A percentile compares a stretch with the other conserved stretches of the same genome.
Evolutionary conservation across 2,797 vertebrate species (phyloP).

Genomic region (Dermochelys coriacea): DNA sequence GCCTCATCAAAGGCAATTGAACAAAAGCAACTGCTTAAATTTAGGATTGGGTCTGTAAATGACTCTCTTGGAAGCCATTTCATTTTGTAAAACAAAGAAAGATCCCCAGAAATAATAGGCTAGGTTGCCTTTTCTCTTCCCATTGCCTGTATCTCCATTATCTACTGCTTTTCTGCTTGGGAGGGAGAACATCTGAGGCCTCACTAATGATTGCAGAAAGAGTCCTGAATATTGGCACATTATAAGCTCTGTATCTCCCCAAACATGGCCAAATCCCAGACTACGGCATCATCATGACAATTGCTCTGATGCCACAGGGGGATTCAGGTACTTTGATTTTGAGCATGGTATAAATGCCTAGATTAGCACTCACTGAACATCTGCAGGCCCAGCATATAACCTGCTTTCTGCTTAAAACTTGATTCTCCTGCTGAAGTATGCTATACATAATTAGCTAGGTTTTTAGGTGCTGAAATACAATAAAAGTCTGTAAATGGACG

Average conservation of each 20-base stretch:
- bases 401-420: neutral
- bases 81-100: neutral
- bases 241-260: neutral
- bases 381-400: neutral
- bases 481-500: neutral
- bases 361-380: neutral
- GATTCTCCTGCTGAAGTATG: neutral
- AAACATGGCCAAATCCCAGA: neutral
- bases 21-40: neutral
- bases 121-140: neutral
- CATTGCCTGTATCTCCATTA: rapidly evolving
- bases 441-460: neutral
- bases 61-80: neutral
- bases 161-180: neutral
- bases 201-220: neutral
- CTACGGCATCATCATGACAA: neutral
- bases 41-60: neutral
- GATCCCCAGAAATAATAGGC: neutral
- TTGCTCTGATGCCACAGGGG: neutral
- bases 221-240: rapidly evolving
- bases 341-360: neutral
- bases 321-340: neutral
- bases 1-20: neutral
- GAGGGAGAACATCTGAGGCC: neutral
- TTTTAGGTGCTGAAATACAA: neutral